Percentiles rank a stretch among this genome's conserved stretches.
phyloP scores from a whole-genome alignment of 2,113 vertebrate genomes.

The Limnothrissa miodon region DNA sequence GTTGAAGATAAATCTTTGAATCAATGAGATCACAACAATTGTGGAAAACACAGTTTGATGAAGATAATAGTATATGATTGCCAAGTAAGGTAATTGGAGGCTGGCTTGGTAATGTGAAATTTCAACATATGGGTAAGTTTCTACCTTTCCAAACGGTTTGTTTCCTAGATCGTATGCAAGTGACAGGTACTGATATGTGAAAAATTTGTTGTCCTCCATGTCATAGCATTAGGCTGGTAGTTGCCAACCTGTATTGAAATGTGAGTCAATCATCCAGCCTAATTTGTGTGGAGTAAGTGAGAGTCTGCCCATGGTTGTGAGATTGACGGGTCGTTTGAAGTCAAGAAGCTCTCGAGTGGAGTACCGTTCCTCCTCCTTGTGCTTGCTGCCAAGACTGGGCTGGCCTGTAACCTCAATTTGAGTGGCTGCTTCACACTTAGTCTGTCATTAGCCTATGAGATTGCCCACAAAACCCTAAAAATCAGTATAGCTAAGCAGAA shows the following conservation, averaged over 20 bases:
- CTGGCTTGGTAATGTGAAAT: background rate
- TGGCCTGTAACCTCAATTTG: background rate
- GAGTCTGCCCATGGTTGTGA: constrained; percentile 3
- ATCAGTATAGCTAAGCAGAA: background rate
- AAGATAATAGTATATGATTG: background rate
- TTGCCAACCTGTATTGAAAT: background rate
- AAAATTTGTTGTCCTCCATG: too few relatives aligned
- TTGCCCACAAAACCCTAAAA: background rate
- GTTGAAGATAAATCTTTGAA: background rate
- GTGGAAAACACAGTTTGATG: background rate
- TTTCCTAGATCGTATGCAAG: background rate
- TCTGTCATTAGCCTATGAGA: background rate
- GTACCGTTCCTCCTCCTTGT: constrained; percentile 6
- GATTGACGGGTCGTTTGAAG: background rate
- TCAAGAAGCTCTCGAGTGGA: constrained; percentile 19
- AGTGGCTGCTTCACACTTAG: background rate
- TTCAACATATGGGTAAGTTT: background rate
- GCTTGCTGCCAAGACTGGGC: background rate
- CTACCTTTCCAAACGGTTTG: background rate
- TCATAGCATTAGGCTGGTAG: background rate
- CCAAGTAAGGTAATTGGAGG: background rate
- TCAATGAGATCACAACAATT: background rate
- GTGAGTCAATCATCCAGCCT: background rate
- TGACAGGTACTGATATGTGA: background rate
- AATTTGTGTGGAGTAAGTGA: background rate